phyloP scores from a whole-genome alignment of 1,140 invertebrate species.

The Lepidurus arcticus region DNA sequence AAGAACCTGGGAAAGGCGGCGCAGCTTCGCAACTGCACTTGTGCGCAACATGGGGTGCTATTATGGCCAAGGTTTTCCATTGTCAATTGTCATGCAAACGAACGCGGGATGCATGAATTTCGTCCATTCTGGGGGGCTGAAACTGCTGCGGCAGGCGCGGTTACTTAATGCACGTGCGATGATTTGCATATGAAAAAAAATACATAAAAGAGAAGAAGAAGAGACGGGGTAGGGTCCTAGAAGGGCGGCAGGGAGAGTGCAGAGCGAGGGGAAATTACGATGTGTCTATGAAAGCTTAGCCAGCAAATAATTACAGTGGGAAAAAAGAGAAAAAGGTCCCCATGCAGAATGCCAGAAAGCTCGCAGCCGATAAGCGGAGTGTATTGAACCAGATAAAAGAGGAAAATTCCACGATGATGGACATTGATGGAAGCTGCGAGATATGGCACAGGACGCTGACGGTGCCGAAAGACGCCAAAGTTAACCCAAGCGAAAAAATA shows the following conservation, averaged over 20 bases:
- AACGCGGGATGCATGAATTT: constrained; percentile 13
- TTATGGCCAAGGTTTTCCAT: neutral
- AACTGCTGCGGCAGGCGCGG: neutral
- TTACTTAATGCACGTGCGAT: constrained; percentile 11
- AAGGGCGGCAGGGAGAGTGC: neutral
- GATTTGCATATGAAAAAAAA: neutral
- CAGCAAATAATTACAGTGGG: neutral
- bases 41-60: too few species aligned
- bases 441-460: neutral
- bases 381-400: neutral
- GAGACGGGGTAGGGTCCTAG: neutral
- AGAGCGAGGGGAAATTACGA: neutral
- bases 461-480: neutral
- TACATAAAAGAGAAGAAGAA: too few species aligned
- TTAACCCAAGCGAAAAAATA: neutral
- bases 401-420: neutral
- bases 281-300: neutral
- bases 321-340: neutral
- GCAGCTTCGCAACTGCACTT: too few species aligned
- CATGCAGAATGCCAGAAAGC: neutral
- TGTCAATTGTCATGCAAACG: constrained; percentile 17
- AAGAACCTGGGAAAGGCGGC: neutral
- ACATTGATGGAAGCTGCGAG: neutral
- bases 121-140: neutral
- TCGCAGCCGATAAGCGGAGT: neutral